Base-by-base conservation (phyloP, 2,888 invertebrate species). In the Cheilosia urbana region DNA sequence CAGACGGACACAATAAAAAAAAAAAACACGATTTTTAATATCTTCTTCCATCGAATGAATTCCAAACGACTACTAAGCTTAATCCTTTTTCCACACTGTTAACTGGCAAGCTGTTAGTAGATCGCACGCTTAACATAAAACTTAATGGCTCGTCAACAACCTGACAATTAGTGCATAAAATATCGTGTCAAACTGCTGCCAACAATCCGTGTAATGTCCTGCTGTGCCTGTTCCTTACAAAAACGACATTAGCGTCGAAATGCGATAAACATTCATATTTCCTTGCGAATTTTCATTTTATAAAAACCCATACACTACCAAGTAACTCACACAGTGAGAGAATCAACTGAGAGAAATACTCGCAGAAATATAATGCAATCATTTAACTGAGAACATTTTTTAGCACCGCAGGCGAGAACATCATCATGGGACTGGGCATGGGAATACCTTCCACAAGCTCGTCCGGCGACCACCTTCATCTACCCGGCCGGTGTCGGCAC, bases 161-260 rank as follows among this genome's bases (percentile, higher is more conserved):
- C 55, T 77, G 82, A 72, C 82, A 77, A 83, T 77, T 77, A 72
- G 72, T 77, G 82, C 76, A 82, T 82, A 72, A 72, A 77, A 77
- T 77, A 73, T 78, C 60, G 62, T 68, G 68, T 57, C 49, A 60
- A 78, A 77, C 55, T 71, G 65, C 60, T 82, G 72, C 65, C 77
- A 82, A 62, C 77, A 60, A 66, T 55, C 82, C 72, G 55, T 78
- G 47, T 42, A 72, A 66, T 72, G 66, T 68, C 47, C 72, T 17
- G 40, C 57, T 65, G 57, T 57, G 37, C 21, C 15, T 11, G 47
- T 53, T 66, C 58, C 21, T 62, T 80, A 40, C 66, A 47, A 58
- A 30, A 58, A 34, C 9, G 15, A 60, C 65, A 58, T 62, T 30
- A 75, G 73, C 47, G 37, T 13, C 13, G 13, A 37, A 37, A 37